Conservation (phyloP, 30 jellyfish, hydroid and myxozoan genomes). For the Hydra vulgaris region DNA sequence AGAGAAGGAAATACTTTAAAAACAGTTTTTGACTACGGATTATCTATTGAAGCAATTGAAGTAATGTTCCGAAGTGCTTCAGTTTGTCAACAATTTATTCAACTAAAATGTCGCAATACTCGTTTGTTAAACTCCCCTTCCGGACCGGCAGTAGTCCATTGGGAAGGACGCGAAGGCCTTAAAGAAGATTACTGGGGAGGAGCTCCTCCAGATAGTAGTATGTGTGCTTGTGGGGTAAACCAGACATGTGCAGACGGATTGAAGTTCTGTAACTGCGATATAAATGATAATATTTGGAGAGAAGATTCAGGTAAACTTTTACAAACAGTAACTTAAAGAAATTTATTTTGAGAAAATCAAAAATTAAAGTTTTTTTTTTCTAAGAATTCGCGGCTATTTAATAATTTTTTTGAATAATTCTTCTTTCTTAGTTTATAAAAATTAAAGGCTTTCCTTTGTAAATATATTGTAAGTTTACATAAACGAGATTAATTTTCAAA, state of each 20-base stretch:
- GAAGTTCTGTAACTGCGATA: constrained; percentile 86
- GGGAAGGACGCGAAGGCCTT: constrained; percentile 76
- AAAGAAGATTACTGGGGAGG: constrained; percentile 98
- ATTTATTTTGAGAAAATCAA: background rate
- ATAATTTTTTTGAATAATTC: no score
- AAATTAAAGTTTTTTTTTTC: no score
- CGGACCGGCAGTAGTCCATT: constrained; percentile 82
- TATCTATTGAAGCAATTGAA: constrained; percentile 29
- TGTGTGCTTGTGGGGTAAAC: constrained; percentile 84
- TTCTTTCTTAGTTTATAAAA: no score
- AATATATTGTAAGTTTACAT: no score
- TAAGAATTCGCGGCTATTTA: no score
- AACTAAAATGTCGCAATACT: constrained; percentile 52
- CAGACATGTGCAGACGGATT: constrained; percentile 60
- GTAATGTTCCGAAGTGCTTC: constrained; percentile 41
- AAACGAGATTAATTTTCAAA: no score
- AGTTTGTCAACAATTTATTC: constrained; percentile 57
- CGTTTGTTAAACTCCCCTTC: constrained; percentile 78
- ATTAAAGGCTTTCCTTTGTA: no score
- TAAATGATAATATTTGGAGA: constrained; percentile 70
- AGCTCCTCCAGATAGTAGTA: constrained; percentile 84
- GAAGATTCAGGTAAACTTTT: constrained; percentile 70
- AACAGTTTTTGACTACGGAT: constrained; percentile 34
- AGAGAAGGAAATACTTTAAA: constrained; percentile 43
- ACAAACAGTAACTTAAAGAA: background rate